Evolutionary conservation across 2,113 vertebrate genomes (phyloP).

Genomic region (Podocnemis expansa): DNA sequence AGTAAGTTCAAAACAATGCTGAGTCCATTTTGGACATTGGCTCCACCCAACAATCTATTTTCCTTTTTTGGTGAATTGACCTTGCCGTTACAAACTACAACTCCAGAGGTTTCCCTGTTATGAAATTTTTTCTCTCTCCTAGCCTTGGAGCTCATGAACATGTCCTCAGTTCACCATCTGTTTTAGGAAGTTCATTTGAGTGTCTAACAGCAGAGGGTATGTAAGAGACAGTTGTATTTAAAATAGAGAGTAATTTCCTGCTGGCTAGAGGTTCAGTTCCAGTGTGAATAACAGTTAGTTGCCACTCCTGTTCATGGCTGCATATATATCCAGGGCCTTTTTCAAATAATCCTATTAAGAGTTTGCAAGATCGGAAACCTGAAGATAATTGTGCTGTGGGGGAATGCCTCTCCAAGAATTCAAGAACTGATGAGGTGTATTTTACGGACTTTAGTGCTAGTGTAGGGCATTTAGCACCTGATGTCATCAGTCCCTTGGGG

Average conservation of each 20-base stretch:
- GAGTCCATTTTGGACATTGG: conserved; percentile 66
- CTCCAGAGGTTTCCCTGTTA: conserved; percentile 30
- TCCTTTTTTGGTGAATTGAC: conserved; percentile 60
- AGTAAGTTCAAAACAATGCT: conserved; percentile 66
- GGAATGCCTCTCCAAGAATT: background rate
- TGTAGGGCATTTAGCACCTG: background rate
- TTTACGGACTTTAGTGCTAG: background rate
- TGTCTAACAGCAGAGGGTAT: background rate
- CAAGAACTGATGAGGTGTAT: background rate
- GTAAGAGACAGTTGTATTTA: rapidly evolving
- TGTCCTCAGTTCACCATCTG: conserved; percentile 4
- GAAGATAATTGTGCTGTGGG: background rate
- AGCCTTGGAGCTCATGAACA: conserved; percentile 19
- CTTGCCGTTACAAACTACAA: background rate
- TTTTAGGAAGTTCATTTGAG: conserved; percentile 10
- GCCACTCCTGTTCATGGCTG: background rate
- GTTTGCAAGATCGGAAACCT: background rate
- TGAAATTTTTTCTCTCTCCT: conserved; percentile 40
- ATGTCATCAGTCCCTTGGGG: background rate
- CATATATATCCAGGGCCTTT: background rate
- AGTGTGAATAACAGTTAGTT: background rate
- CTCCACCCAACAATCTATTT: conserved; percentile 75
- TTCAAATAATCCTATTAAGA: background rate
- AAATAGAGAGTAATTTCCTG: background rate
- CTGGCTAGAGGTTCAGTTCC: background rate